These are phyloP conservation scores for Suricata suricatta DNA, from an alignment of 2,113 vertebrate species.

Conservation along the genomic window DNA sequence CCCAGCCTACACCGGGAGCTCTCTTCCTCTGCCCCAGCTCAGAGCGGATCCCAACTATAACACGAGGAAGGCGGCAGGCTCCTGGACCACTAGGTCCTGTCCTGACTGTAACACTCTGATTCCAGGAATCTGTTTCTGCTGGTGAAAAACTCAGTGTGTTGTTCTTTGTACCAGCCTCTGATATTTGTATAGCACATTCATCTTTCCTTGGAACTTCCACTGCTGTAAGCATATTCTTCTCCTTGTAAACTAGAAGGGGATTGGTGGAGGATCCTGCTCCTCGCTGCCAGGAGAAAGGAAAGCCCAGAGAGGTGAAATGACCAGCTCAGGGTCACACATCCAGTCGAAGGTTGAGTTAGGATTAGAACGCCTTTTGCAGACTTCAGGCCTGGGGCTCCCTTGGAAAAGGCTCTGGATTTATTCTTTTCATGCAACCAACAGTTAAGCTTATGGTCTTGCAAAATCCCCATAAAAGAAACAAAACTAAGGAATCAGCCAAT, in stretches of 20 bases:
- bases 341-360: not conserved
- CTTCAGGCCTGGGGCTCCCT: not conserved
- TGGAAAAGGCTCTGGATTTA: not conserved
- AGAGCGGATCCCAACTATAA: not conserved
- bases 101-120: not conserved
- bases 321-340: not conserved
- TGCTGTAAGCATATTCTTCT: not conserved
- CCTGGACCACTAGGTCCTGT: not conserved
- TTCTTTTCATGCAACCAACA: not conserved
- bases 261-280: not conserved
- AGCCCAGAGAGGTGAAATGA: not conserved
- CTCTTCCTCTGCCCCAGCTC: not conserved
- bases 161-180: not conserved
- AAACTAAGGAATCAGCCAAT: slow-evolving; percentile 58
- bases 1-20: not conserved
- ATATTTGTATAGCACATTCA: not conserved
- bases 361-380: not conserved
- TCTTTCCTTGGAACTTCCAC: not conserved
- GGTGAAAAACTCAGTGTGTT: not conserved
- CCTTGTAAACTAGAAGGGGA: not conserved
- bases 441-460: slow-evolving; percentile 22
- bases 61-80: not conserved
- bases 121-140: not conserved
- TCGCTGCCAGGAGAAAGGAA: not conserved
- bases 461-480: slow-evolving; percentile 66